Evolutionary conservation across 2,888 invertebrate species (phyloP).

Genomic region (Sturmia bella): DNA sequence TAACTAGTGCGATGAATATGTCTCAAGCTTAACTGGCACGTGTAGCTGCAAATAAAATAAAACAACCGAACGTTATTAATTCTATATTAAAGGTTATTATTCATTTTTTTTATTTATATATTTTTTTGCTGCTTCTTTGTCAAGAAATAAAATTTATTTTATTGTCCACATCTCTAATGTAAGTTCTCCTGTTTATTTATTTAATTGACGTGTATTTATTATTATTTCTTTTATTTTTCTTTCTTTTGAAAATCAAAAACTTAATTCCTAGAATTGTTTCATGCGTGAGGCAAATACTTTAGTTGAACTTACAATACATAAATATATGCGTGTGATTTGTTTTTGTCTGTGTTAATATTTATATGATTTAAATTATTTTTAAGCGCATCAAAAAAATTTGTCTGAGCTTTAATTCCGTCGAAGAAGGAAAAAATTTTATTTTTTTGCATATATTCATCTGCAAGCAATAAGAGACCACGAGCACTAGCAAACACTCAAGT

Average conservation of each 20-base stretch:
- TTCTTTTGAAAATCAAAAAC: too few relatives aligned
- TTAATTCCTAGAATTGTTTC: too few relatives aligned
- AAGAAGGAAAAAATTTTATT: too few relatives aligned
- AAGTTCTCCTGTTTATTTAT: neutral
- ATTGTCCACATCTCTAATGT: neutral
- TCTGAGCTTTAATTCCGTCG: too few relatives aligned
- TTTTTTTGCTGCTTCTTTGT: neutral
- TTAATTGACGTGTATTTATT: neutral
- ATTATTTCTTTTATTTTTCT: neutral
- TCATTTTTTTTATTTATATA: constrained; percentile 8
- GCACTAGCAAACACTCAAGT: too few relatives aligned
- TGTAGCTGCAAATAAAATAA: neutral
- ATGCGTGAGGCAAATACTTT: constrained; percentile 4
- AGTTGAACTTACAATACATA: neutral
- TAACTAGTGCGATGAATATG: neutral
- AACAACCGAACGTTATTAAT: neutral
- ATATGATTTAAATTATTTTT: too few relatives aligned
- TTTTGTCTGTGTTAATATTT: too few relatives aligned
- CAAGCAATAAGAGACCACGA: too few relatives aligned
- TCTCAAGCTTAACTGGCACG: neutral
- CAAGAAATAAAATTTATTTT: neutral
- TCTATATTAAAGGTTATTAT: neutral
- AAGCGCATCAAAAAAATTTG: too few relatives aligned
- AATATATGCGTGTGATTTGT: neutral
- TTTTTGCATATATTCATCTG: too few relatives aligned